Percentiles rank a stretch among this genome's conserved stretches.
Conservation (phyloP, 2,888 invertebrate genomes). For the Hydraecia micacea region DNA sequence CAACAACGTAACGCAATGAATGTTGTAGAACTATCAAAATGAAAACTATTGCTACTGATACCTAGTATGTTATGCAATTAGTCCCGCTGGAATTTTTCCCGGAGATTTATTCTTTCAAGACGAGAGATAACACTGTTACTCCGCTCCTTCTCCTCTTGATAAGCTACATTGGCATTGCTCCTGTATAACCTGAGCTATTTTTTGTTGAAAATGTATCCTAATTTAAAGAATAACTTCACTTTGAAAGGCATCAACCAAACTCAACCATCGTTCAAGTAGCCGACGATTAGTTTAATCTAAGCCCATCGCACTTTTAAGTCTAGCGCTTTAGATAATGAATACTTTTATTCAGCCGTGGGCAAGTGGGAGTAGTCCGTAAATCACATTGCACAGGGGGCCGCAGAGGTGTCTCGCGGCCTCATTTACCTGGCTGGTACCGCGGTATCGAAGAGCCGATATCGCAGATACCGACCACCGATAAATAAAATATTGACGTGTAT, state of each 20-base stretch:
- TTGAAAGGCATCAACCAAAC: background rate
- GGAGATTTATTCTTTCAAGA: too few species aligned
- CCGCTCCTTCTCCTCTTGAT: background rate
- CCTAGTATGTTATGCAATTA: too few species aligned
- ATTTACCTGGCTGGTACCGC: slow-evolving; percentile 80
- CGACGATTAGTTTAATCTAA: slow-evolving; percentile 50
- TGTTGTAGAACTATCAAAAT: too few species aligned
- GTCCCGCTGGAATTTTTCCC: too few species aligned
- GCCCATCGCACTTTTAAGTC: slow-evolving; percentile 49
- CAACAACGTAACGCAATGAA: too few species aligned
- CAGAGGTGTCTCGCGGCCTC: slow-evolving; percentile 75
- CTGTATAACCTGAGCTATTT: background rate
- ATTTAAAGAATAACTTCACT: background rate
- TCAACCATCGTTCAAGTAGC: slow-evolving; percentile 23
- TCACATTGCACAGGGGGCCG: slow-evolving; percentile 71
- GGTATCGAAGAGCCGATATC: slow-evolving; percentile 83
- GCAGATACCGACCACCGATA: slow-evolving; percentile 82
- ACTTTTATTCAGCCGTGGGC: slow-evolving; percentile 66
- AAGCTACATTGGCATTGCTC: background rate
- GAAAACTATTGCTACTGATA: too few species aligned
- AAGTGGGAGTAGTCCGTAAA: slow-evolving; percentile 72
- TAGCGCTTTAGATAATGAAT: slow-evolving; percentile 66
- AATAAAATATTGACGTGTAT: slow-evolving; percentile 87
- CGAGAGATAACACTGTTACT: too few species aligned
- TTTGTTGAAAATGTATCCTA: background rate